A percentile compares a stretch with the other conserved stretches of the same genome.
Evolutionary conservation across 2,797 vertebrate species (phyloP).

Genomic region (Austrolebias charrua): DNA sequence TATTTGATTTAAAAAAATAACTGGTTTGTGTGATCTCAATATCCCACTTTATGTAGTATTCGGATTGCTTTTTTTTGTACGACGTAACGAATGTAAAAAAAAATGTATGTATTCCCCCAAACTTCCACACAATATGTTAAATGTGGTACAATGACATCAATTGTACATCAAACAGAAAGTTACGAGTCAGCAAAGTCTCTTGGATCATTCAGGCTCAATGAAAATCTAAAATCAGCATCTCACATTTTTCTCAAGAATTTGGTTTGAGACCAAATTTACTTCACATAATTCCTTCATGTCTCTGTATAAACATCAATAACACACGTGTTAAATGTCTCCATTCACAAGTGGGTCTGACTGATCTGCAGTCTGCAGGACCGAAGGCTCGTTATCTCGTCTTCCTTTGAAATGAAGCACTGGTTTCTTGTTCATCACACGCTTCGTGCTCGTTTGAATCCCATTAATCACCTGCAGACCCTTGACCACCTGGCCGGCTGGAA

Average conservation of each 20-base stretch:
- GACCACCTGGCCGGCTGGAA: background rate
- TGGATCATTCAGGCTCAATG: background rate
- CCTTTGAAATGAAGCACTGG: background rate
- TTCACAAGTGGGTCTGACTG: background rate
- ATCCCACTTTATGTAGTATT: too few species aligned
- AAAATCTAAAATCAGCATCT: background rate
- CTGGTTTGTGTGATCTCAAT: too few species aligned
- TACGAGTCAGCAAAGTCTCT: too few species aligned
- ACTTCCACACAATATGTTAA: too few species aligned
- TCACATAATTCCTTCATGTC: background rate
- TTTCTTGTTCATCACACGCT: constrained; percentile 9
- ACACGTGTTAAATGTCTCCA: background rate
- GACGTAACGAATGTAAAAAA: too few species aligned
- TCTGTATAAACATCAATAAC: background rate
- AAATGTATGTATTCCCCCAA: too few species aligned
- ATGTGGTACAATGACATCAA: too few species aligned
- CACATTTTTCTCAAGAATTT: too few species aligned
- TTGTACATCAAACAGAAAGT: background rate
- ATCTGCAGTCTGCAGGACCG: background rate
- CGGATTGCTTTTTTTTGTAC: too few species aligned
- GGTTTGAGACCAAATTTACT: background rate
- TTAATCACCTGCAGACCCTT: constrained; percentile 6
- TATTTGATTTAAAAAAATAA: too few species aligned
- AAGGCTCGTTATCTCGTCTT: constrained; percentile 1
- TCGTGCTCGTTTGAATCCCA: background rate